Evolutionary conservation across 2,888 invertebrate species (phyloP).

Genomic region (Glyphotaelius pellucidus): DNA sequence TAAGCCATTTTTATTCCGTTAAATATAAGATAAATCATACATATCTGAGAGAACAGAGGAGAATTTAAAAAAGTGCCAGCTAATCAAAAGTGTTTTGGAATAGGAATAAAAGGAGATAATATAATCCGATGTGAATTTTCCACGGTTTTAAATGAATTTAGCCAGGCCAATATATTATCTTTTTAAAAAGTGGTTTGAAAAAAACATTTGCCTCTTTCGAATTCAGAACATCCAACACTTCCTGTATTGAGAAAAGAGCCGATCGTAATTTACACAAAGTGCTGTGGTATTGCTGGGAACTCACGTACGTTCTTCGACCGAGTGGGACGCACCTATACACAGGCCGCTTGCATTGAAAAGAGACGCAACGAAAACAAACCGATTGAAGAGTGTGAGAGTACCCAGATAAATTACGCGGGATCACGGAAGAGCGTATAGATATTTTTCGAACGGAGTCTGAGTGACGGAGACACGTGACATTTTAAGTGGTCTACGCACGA

Average conservation of each 20-base stretch:
- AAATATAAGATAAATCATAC: no score
- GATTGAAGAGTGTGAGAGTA: conserved; percentile 52
- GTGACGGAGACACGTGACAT: conserved; percentile 42
- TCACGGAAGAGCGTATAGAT: conserved; percentile 37
- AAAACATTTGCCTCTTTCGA: neutral
- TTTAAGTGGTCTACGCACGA: no score
- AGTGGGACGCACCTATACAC: conserved; percentile 54
- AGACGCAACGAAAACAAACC: conserved; percentile 69
- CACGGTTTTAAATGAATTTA: neutral
- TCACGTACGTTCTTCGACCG: conserved; percentile 29
- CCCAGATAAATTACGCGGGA: conserved; percentile 5
- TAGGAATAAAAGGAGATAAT: neutral
- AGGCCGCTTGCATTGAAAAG: conserved; percentile 64
- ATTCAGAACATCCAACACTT: conserved; percentile 42
- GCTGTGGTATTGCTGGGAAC: neutral
- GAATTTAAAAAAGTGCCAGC: neutral
- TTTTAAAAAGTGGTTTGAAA: neutral
- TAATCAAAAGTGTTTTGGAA: neutral
- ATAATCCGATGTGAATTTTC: neutral
- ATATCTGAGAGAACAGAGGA: neutral
- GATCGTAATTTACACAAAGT: neutral
- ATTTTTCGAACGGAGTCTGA: conserved; percentile 40
- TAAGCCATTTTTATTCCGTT: no score
- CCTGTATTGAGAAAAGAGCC: conserved; percentile 43
- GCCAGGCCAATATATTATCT: neutral